Evolutionary conservation across 2,797 vertebrate species (phyloP).

Genomic region (Chiroxiphia lanceolata): DNA sequence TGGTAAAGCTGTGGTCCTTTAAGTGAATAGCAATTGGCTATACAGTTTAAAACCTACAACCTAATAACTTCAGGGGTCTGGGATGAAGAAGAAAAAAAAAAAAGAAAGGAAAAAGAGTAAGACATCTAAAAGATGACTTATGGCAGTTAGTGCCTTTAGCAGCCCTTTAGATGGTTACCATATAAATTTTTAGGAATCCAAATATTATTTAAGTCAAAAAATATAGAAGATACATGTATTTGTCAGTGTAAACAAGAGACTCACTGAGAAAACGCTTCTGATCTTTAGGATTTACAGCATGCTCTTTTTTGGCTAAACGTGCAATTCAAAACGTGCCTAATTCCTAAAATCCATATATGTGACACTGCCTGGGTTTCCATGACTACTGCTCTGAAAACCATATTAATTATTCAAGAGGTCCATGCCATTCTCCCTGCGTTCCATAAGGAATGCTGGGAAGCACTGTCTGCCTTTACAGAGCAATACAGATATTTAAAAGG

Average conservation of each 20-base stretch:
- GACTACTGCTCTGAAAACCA: conserved; percentile 80
- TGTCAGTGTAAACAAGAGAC: conserved; percentile 48
- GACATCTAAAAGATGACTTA: conserved; percentile 21
- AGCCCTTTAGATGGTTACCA: neutral
- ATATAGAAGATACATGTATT: neutral
- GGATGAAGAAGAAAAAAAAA: neutral
- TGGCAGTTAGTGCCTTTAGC: neutral
- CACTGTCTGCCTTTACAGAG: conserved; percentile 65
- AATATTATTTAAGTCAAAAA: neutral
- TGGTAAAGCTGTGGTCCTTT: conserved; percentile 37
- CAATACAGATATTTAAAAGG: conserved; percentile 71
- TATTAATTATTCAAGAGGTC: conserved; percentile 83
- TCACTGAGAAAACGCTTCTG: conserved; percentile 48
- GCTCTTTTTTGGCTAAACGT: conserved; percentile 67
- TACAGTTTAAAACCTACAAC: conserved; percentile 45
- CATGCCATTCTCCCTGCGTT: conserved; percentile 71
- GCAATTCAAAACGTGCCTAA: conserved; percentile 77
- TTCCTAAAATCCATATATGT: conserved; percentile 78
- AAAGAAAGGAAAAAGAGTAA: neutral
- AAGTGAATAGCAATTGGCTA: conserved; percentile 29
- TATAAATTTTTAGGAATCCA: neutral
- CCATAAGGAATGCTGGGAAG: conserved; percentile 76
- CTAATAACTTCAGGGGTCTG: conserved; percentile 13
- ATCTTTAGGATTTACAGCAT: conserved; percentile 51
- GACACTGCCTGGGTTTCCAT: conserved; percentile 79